Conservation (phyloP, 2,888 invertebrate species). For the Folsomia manolachei region DNA sequence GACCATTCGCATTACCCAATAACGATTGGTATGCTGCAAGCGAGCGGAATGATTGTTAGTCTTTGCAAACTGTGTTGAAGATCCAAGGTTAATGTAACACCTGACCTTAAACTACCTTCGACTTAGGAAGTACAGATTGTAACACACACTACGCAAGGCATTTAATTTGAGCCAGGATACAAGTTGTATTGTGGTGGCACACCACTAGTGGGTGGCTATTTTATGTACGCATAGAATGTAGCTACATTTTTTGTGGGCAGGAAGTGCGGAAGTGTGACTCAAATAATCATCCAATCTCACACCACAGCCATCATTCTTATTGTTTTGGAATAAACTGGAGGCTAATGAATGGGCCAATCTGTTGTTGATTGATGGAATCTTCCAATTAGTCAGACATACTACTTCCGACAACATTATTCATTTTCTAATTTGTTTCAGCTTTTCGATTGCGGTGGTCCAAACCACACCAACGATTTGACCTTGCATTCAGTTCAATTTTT, state of each 20-base stretch:
- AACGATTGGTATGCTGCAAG: no score
- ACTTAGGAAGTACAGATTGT: neutral
- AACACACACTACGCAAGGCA: neutral
- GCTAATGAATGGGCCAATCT: neutral
- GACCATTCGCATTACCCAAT: no score
- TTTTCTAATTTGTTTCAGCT: slow-evolving; percentile 4
- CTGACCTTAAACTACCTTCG: slow-evolving; percentile 20
- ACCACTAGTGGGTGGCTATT: no score
- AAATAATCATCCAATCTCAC: neutral
- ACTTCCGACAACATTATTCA: slow-evolving; percentile 5
- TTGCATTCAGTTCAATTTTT: neutral
- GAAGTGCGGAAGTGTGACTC: slow-evolving; percentile 1
- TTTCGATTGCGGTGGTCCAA: neutral
- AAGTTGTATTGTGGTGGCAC: neutral
- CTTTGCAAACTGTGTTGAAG: neutral
- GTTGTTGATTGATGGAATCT: neutral
- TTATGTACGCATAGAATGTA: no score
- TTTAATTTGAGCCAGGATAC: no score
- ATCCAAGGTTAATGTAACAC: slow-evolving; percentile 14
- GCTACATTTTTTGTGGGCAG: no score
- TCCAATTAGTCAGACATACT: neutral
- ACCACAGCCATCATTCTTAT: neutral
- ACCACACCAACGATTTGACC: neutral
- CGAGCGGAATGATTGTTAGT: no score
- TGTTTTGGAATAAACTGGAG: slow-evolving; percentile 2